These are phyloP conservation scores for Rhea americana DNA, from an alignment of 2,113 vertebrate genomes.

Conservation along the genomic window DNA sequence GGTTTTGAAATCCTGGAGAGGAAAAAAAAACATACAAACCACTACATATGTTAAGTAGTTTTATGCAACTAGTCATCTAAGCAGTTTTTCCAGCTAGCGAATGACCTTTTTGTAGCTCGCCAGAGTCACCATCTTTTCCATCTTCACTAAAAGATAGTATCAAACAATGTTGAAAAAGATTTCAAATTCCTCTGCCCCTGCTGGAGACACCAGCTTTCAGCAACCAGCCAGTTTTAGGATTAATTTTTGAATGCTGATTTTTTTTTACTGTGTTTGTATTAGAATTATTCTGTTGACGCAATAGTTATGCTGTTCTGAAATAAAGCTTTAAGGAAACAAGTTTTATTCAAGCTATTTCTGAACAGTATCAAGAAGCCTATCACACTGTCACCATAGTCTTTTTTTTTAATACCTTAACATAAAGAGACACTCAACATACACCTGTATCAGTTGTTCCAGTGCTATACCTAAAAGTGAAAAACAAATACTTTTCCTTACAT, in stretches of 20 bases:
- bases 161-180: neutral
- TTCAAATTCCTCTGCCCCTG: neutral
- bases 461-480: neutral
- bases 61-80: neutral
- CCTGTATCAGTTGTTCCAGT: neutral
- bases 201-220: neutral
- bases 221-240: neutral
- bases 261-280: neutral
- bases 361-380: neutral
- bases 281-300: neutral
- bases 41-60: neutral
- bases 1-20: slow-evolving; percentile 87
- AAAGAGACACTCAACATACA: neutral
- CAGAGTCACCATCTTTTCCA: neutral
- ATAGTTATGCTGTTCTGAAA: neutral
- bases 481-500: neutral
- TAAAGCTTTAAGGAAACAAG: neutral
- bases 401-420: neutral
- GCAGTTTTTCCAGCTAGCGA: neutral
- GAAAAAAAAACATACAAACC: neutral
- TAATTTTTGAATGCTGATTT: neutral
- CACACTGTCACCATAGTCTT: fast-evolving
- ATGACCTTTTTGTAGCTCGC: neutral
- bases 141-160: neutral
- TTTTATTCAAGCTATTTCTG: neutral